A percentile compares a stretch with the other conserved stretches of the same genome.
These are phyloP conservation scores for Sminthurides aquaticus DNA, from an alignment of 2,888 invertebrate genomes.

Conservation along the genomic window DNA sequence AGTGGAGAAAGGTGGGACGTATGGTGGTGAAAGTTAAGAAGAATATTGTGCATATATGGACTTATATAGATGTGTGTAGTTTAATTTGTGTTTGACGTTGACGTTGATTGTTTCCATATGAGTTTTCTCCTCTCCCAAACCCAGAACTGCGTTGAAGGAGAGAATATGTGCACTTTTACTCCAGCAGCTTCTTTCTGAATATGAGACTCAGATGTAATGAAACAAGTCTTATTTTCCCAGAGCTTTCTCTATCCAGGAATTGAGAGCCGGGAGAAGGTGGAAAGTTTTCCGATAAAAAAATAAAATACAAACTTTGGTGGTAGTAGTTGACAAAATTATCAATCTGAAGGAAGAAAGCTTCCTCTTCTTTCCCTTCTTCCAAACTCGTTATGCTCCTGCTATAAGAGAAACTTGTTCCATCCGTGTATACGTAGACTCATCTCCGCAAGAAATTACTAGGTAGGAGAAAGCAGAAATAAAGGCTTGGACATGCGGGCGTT, in stretches of 20 bases:
- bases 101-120: conserved; percentile 5
- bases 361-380: background rate
- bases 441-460: too few relatives aligned
- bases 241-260: too few relatives aligned
- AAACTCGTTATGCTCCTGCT: background rate
- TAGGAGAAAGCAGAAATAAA: too few relatives aligned
- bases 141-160: too few relatives aligned
- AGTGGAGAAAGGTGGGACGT: background rate
- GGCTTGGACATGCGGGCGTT: too few relatives aligned
- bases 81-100: conserved; percentile 9
- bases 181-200: too few relatives aligned
- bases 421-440: too few relatives aligned
- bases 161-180: too few relatives aligned
- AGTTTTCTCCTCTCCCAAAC: background rate
- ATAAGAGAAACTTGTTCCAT: background rate
- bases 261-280: background rate
- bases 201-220: too few relatives aligned
- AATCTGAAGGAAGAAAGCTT: background rate
- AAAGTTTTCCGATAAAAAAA: conserved; percentile 9
- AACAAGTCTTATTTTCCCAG: too few relatives aligned
- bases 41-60: too few relatives aligned
- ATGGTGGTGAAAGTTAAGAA: background rate
- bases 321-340: conserved; percentile 5
- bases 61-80: background rate
- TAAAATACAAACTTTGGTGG: conserved; percentile 2